These are phyloP conservation scores for Brachyptera putata DNA, from an alignment of 2,888 invertebrate species.

Conservation along the genomic window DNA sequence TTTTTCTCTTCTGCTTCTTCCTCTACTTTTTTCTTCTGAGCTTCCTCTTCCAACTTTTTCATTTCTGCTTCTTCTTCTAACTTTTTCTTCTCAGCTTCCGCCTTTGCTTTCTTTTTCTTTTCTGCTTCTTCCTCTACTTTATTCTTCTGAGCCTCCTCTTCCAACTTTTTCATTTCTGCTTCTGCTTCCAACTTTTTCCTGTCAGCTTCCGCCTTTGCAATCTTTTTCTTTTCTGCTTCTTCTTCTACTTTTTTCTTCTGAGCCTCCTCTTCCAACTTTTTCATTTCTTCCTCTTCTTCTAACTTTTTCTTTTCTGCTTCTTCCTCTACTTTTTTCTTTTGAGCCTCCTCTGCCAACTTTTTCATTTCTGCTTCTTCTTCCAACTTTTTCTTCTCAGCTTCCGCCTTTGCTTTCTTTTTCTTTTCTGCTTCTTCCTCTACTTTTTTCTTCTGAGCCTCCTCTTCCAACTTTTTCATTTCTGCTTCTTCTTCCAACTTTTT, in stretches of 20 bases:
- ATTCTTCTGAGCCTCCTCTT: constrained; percentile 26
- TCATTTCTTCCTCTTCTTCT: constrained; percentile 22
- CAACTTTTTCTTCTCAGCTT: constrained; percentile 35
- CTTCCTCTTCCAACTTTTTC: constrained; percentile 26
- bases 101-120: constrained; percentile 7
- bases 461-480: constrained; percentile 33
- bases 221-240: constrained; percentile 23
- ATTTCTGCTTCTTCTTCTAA: constrained; percentile 19
- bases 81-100: constrained; percentile 28
- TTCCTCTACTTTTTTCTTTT: constrained; percentile 23
- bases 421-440: constrained; percentile 30
- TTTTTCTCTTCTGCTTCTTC: constrained; percentile 27
- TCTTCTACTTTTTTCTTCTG: constrained; percentile 24
- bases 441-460: constrained; percentile 29
- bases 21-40: constrained; percentile 26
- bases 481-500: constrained; percentile 33
- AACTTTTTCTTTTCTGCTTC: constrained; percentile 21
- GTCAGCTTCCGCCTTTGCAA: constrained; percentile 27
- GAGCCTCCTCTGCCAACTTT: constrained; percentile 26
- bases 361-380: constrained; percentile 40
- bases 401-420: constrained; percentile 37
- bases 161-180: constrained; percentile 22
- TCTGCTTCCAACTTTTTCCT: constrained; percentile 29
- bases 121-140: constrained; percentile 24
- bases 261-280: constrained; percentile 22